Conservation (phyloP, 35 echinoderm and acorn worm genomes). For the Acanthaster planci region DNA sequence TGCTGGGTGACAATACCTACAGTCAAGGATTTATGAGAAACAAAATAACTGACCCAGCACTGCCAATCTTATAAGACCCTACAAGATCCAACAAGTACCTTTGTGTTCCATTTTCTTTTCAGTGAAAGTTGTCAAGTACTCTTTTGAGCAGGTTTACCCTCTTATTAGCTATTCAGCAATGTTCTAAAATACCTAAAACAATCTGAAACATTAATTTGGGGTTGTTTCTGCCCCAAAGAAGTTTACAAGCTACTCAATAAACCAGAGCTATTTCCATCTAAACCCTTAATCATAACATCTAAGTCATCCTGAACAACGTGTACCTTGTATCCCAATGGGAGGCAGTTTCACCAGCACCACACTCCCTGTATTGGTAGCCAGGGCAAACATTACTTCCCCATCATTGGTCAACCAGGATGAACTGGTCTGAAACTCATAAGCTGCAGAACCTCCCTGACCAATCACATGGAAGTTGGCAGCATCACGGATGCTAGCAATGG, state of each 20-base stretch:
- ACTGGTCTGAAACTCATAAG: conserved; percentile 80
- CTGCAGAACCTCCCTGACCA: conserved; percentile 51
- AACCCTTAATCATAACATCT: not conserved
- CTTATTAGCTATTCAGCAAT: too few species aligned
- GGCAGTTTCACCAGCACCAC: conserved; percentile 77
- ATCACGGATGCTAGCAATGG: conserved; percentile 80
- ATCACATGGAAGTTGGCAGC: conserved; percentile 82
- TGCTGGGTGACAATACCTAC: conserved; percentile 76
- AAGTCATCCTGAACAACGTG: not conserved
- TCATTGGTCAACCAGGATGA: conserved; percentile 88
- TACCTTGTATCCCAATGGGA: conserved; percentile 83
- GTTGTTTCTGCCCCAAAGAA: too few species aligned
- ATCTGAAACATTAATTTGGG: too few species aligned
- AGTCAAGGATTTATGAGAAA: not conserved
- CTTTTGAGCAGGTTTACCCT: too few species aligned
- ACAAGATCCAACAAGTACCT: too few species aligned
- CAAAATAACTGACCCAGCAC: too few species aligned
- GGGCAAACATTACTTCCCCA: conserved; percentile 85
- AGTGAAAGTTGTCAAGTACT: too few species aligned
- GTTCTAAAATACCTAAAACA: too few species aligned
- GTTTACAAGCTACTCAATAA: too few species aligned
- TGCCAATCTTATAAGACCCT: too few species aligned
- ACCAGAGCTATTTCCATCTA: not conserved
- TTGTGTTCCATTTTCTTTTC: too few species aligned
- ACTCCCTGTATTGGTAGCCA: conserved; percentile 69